These are phyloP conservation scores for Zoanthus sansibaricus DNA, from an alignment of 92 coral and sea anemone species.

Conservation along the genomic window DNA sequence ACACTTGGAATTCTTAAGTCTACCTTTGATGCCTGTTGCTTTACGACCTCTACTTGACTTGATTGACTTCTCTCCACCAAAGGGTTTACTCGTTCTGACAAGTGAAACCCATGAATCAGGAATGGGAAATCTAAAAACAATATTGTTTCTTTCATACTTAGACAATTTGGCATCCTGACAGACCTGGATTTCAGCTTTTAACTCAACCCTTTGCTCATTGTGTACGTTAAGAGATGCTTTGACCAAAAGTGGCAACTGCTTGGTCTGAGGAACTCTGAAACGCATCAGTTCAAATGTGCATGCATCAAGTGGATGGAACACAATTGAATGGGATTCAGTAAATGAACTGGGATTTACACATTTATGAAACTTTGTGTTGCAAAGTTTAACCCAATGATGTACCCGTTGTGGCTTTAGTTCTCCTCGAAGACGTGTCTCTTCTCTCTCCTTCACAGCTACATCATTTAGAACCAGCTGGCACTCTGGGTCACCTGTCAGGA, in stretches of 20 bases:
- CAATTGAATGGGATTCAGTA: conserved; percentile 82
- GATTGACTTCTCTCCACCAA: conserved; percentile 93
- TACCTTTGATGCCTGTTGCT: conserved; percentile 89
- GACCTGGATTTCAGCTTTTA: conserved; percentile 93
- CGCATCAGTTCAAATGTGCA: conserved; percentile 98
- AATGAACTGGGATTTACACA: conserved; percentile 73
- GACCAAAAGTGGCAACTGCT: conserved; percentile 88
- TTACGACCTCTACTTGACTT: conserved; percentile 89
- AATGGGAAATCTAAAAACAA: conserved; percentile 88
- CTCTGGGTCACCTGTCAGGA: conserved; percentile 96
- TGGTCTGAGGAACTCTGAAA: conserved; percentile 85
- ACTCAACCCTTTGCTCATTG: conserved; percentile 88
- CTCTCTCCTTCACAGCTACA: conserved; percentile 76
- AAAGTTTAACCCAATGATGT: conserved; percentile 93
- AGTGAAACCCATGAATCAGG: conserved; percentile 98
- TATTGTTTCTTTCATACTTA: conserved; percentile 91
- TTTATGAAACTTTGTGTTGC: conserved; percentile 82
- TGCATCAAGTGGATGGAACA: conserved; percentile 94
- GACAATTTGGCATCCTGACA: conserved; percentile 92
- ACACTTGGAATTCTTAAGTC: conserved; percentile 84
- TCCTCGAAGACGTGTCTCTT: conserved; percentile 89
- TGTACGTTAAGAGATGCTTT: conserved; percentile 77
- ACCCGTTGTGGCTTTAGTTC: conserved; percentile 96
- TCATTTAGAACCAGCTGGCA: conserved; percentile 95
- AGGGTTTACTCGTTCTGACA: conserved; percentile 81